These are phyloP conservation scores for Phoeniculus purpureus DNA, from an alignment of 2,797 vertebrate genomes.

Conservation along the genomic window DNA sequence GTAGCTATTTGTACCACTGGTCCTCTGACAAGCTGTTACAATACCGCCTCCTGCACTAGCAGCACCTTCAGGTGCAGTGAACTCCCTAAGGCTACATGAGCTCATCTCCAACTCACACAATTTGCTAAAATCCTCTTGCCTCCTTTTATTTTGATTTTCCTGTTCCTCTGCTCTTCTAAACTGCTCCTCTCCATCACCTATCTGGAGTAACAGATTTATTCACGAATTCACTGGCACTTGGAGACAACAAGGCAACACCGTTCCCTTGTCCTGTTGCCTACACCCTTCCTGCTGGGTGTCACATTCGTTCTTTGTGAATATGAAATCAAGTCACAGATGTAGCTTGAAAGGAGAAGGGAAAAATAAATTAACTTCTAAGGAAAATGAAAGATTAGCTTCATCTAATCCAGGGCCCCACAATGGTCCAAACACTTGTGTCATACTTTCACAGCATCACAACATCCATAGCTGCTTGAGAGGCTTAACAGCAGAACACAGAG, in stretches of 20 bases:
- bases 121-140: not conserved
- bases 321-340: not conserved
- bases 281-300: slow-evolving; percentile 40
- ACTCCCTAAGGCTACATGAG: not conserved
- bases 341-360: slow-evolving; percentile 23
- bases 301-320: not conserved
- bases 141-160: not conserved
- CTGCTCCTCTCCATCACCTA: not conserved
- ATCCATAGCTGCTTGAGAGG: slow-evolving; percentile 30
- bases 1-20: not conserved
- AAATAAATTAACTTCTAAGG: slow-evolving; percentile 35
- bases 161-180: not conserved
- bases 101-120: not conserved
- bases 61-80: not conserved
- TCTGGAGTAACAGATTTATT: not conserved
- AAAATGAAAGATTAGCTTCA: slow-evolving; percentile 13
- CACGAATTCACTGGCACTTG: not conserved
- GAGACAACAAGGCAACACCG: not conserved
- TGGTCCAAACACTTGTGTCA: not conserved
- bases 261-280: not conserved
- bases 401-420: slow-evolving; percentile 9
- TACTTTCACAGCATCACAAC: slow-evolving; percentile 36
- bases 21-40: not conserved
- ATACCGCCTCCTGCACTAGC: not conserved
- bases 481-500: slow-evolving; percentile 22